Conservation (phyloP, 1,140 invertebrate species). For the Lepidotrigona ventralis region DNA sequence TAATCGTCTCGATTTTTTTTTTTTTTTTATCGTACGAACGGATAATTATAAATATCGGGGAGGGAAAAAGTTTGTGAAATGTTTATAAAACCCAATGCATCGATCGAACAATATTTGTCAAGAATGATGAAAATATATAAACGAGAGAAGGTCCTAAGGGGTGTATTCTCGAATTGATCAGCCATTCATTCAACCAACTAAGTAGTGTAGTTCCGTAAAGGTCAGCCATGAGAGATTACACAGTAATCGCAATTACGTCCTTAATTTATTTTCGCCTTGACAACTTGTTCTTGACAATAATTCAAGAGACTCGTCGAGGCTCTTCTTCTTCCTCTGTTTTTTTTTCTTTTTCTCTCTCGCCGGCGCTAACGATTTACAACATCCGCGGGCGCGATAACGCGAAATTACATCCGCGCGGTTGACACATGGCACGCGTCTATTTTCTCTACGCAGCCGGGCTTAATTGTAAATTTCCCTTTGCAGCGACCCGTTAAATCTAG, state of each 20-base stretch:
- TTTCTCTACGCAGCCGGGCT: neutral
- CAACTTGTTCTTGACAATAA: neutral
- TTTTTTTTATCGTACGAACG: too few relatives aligned
- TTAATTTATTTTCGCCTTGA: neutral
- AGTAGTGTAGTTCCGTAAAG: neutral
- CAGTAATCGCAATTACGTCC: neutral
- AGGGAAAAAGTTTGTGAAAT: too few relatives aligned
- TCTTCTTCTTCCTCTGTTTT: neutral
- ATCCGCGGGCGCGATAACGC: neutral
- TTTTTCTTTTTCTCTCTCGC: too few relatives aligned
- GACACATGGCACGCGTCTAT: slow-evolving; percentile 17
- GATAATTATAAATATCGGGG: too few relatives aligned
- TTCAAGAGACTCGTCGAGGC: neutral
- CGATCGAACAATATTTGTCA: too few relatives aligned
- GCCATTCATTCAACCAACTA: neutral
- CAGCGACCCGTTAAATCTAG: slow-evolving; percentile 28
- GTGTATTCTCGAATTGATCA: neutral
- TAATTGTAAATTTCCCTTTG: slow-evolving; percentile 37
- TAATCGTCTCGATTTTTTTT: too few relatives aligned
- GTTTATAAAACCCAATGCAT: too few relatives aligned
- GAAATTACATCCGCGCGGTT: slow-evolving; percentile 18
- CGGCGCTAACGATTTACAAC: neutral
- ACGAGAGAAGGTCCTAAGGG: neutral
- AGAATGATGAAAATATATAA: too few relatives aligned
- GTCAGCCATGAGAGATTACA: neutral